These are phyloP conservation scores for Luperina nickerlii DNA, from an alignment of 2,888 invertebrate genomes.

Conservation along the genomic window DNA sequence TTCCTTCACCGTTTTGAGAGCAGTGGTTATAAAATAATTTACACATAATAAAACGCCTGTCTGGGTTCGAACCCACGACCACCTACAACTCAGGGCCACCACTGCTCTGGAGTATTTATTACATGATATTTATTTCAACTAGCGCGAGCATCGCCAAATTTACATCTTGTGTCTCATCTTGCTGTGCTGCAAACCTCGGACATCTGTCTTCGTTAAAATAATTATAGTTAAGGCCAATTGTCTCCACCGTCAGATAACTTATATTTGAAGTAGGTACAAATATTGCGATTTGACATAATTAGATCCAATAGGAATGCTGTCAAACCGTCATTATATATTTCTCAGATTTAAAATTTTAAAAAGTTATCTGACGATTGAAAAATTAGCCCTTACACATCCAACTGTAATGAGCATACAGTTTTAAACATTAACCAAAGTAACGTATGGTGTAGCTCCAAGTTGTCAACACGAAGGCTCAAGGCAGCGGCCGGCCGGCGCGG, in stretches of 20 bases:
- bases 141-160: not conserved
- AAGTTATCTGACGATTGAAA: not conserved
- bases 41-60: not conserved
- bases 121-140: not conserved
- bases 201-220: not conserved
- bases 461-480: conserved; percentile 47
- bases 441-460: conserved; percentile 26
- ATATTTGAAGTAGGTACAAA: not conserved
- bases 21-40: too few species aligned
- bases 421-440: conserved; percentile 33
- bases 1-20: too few species aligned
- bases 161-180: not conserved
- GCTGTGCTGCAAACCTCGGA: not conserved
- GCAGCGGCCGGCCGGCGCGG: conserved; percentile 23
- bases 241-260: not conserved
- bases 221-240: not conserved
- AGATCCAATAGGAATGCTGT: not conserved
- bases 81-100: too few species aligned
- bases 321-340: not conserved
- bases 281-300: not conserved
- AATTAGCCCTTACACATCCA: not conserved
- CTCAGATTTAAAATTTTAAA: not conserved
- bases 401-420: conserved; percentile 9
- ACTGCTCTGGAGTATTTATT: not conserved
- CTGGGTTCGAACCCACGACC: not conserved